These are phyloP conservation scores for Lutjanus argentimaculatus DNA, from an alignment of 2,797 vertebrate genomes.

Conservation along the genomic window DNA sequence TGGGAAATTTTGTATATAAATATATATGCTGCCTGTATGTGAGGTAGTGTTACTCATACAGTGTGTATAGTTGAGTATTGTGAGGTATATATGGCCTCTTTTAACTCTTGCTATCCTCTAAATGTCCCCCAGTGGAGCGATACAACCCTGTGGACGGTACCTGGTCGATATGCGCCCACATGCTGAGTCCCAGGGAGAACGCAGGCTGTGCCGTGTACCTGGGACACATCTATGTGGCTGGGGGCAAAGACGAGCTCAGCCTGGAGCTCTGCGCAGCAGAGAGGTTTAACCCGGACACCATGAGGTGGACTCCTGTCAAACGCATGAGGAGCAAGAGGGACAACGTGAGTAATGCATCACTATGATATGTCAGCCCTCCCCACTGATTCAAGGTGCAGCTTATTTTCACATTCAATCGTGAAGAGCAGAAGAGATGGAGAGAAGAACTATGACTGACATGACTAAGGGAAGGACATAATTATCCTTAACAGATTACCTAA, in stretches of 20 bases:
- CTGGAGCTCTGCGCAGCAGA: constrained; percentile 72
- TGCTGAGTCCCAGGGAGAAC: constrained; percentile 75
- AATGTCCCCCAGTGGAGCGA: constrained; percentile 77
- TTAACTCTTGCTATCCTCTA: constrained; percentile 41
- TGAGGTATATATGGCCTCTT: constrained; percentile 21
- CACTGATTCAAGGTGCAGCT: background rate
- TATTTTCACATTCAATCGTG: constrained; percentile 8
- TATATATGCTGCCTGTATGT: constrained; percentile 21
- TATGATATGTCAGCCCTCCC: background rate
- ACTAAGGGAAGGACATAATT: background rate
- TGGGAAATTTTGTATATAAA: constrained; percentile 21
- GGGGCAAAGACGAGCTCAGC: constrained; percentile 72
- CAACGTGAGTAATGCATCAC: constrained; percentile 58
- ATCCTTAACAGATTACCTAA: background rate
- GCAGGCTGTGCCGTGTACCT: constrained; percentile 75
- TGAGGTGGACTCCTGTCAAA: constrained; percentile 65
- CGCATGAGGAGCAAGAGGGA: constrained; percentile 75
- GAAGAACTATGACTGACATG: background rate
- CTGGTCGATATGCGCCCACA: constrained; percentile 75
- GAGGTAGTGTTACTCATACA: constrained; percentile 44
- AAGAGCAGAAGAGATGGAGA: background rate
- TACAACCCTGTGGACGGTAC: constrained; percentile 76
- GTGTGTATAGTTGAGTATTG: constrained; percentile 18
- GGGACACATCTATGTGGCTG: constrained; percentile 71
- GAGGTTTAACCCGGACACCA: constrained; percentile 65